Base-by-base conservation (phyloP, 2,113 vertebrate genomes). In the Montifringilla adamsi region DNA sequence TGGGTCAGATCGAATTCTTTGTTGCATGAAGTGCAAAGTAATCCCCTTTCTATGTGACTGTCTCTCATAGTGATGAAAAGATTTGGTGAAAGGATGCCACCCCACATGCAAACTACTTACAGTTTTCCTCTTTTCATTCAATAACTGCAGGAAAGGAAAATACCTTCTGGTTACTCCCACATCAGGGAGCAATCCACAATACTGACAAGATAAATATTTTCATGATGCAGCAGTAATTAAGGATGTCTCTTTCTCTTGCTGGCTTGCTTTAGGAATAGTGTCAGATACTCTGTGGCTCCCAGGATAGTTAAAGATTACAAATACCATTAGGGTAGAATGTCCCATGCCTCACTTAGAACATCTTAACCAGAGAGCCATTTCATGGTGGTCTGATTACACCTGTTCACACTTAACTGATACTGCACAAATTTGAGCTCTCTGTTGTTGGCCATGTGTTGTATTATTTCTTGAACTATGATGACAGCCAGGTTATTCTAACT, bases 381-480 rank as follows among this genome's bases (percentile, higher is more conserved):
- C 87, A 87, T 60, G 90, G 93, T 93, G 68, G 94, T 90, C 93
- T 55, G 46, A 37, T 93, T 30, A 16, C 94, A 94, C 84, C 92
- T 96, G 95, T 83, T 95, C 95, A 90, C 60, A 91, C 68, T 89
- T 86, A 82, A 92, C 80, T 84, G 78, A 76, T 90, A 76, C 86
- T 85, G 56, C 85, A 91, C 92, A 43, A 95, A 74, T 95, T 52
- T 95, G 93, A 97, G 87, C 82, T 92, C 49, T 72, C 69, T 85
- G 80, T 46, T 84, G 43, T 37, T 77, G 64, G 75, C 69, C 92
- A 92, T 41, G 33, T 95, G 88, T 90, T 97, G 69, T 69, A 52
- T 68, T 88, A 68, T 81, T 94, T 95, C 76, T 91, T 93, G 53
- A 79, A 68, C 37, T 47, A 39, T 63, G 22, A 66, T 81, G 77